Evolutionary conservation across 2,888 invertebrate species (phyloP), one percentile per base, ranked within the genome.

Genomic region (Eurytoma adleriae): DNA sequence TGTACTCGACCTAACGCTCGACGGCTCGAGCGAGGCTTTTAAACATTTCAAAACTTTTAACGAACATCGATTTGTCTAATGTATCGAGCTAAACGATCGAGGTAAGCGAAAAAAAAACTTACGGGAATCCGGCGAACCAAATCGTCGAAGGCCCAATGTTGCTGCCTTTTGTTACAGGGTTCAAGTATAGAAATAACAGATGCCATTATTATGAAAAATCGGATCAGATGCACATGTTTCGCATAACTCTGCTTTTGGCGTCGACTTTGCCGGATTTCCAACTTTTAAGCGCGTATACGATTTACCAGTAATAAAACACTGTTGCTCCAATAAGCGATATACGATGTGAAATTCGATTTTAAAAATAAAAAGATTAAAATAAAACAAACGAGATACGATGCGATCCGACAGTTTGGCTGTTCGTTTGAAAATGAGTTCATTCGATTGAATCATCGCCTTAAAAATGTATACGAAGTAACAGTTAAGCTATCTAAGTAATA

Each of bases 401-500:
- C 85, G 85, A 86, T 83, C 81, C 83, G 85, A 87, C 86, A 85
- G 84, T 89, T 89, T 88, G 89, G 89, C 90, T 89, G 89, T 89
- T 90, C 87, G 87, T 89, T 89, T 87, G 85, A 85, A 85, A 88
- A 90, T 88, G 89, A 90, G 89, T 90, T 90, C 89, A 90, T 89
- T 89, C 89, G 88, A 90, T 91, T 90, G 90, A 91, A 91, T 91
- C 90, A 91, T 91, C 90, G 90, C 90, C 90, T 91, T 91, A 91
- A 91, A 90, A 90, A 90, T 91, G 90, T 91, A 91, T 91, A 91
- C 90, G 90, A 91, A 90, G 86, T 91, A 90, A 90, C 88, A 87
- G 85, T 84, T 90, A 90, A 91, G 90, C 88, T 91, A 90, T 90
- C 87, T 90, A 90, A 90, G 88, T 90, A 90, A 90, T 91, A 89